Conservation (phyloP, 2,113 vertebrate species). For the Dipodomys stephensi region DNA sequence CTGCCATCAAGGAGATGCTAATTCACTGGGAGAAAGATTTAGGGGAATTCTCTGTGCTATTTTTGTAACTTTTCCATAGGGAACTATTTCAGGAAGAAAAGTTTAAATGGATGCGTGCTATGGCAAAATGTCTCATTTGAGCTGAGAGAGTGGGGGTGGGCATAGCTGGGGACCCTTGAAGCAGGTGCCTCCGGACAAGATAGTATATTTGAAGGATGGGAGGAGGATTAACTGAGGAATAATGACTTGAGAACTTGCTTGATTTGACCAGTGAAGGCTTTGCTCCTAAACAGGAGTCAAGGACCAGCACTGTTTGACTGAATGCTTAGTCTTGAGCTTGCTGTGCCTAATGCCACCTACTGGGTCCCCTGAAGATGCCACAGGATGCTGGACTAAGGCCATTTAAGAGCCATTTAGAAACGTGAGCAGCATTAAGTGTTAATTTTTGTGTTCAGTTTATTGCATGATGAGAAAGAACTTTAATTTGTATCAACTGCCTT, state of each 20-base stretch:
- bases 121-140: background rate
- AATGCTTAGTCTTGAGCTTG: background rate
- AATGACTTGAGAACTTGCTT: background rate
- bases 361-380: background rate
- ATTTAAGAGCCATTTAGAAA: background rate
- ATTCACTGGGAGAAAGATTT: background rate
- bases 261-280: background rate
- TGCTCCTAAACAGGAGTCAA: background rate
- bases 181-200: background rate
- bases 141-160: background rate
- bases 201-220: background rate
- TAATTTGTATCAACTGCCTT: no score
- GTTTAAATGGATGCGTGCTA: background rate
- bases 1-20: background rate
- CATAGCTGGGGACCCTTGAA: background rate
- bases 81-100: background rate
- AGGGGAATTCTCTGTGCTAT: background rate
- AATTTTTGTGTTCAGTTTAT: no score
- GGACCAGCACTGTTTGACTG: background rate
- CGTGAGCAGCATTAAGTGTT: background rate
- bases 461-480: no score
- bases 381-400: background rate
- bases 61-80: constrained; percentile 14
- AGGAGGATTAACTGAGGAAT: background rate
- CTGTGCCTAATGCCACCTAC: no score